Evolutionary conservation across 1,140 invertebrate species (phyloP), one percentile per base, ranked within the genome.

Genomic region (Plodia interpunctella): DNA sequence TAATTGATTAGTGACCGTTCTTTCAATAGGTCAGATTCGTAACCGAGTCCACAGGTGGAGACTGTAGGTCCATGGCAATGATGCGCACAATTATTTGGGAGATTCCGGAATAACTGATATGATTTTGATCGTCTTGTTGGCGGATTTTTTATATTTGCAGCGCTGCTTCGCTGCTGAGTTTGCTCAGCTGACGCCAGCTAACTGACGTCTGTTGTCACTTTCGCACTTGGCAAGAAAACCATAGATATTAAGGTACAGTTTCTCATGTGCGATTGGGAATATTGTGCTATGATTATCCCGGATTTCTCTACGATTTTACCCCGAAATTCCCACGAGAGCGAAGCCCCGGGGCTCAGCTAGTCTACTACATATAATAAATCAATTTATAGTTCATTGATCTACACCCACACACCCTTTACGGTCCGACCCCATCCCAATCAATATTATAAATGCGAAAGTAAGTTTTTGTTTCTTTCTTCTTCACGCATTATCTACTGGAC

Each of bases 161-260:
- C 15, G 49, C 10, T 18, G 10, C 5, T 17, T 5, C 18, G 18
- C 18, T 51, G 21, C 20, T 21, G 51, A 25, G 19, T 53, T 25
- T 6, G 49, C 56, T 57, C 56, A 44, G 38, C 38, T 44, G 38
- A 32, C 30, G 30, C 30, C 30, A 57, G 55, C 55, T 57, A 30
- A 57, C 55, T 57, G 56, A 30, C 49, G 49, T 57, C n/a, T 50
- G 56, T 21, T 57, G 56, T 50, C 56, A 57, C n/a, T 25, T 32
- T 49, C 19, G 19, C 51, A 53, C 19, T 25, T 25, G 19, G 19
- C 20, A 30, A 50, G 19, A 15, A 0, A 50, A 51, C 56, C 56
- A 57, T 57, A 57, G 56, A 57, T 49, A 57, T 55, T 57, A 57
- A 57, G 56, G 15, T 25, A 18, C 18, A 25, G 20, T 51, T 57